Evolutionary conservation across 64 coral and sea anemone species (phyloP), one percentile per base, ranked within the genome.

Genomic region (Stichodactyla mertensii): DNA sequence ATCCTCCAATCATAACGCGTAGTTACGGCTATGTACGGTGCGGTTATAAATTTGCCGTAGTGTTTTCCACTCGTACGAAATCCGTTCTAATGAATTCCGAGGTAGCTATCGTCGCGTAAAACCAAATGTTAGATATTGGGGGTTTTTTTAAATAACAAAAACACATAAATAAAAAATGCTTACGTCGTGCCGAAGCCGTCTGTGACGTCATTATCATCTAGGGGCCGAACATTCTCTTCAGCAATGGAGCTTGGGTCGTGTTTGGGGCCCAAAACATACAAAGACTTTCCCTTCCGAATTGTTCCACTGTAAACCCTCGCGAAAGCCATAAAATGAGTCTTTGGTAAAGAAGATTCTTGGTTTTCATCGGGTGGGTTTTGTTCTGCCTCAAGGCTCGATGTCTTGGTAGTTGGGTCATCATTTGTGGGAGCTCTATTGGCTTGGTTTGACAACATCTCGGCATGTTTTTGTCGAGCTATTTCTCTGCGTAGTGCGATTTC

Each of bases 231-330:
- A 6, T 84, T 7, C 19, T 58, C 54, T 24, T 84, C 82, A 7
- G 12, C 4, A 52, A 84, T 16, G 11, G 89, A 86, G 55, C 71
- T 19, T 85, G 92, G 96, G 77, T 98, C 90, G 83, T 98, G 90
- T 80, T 92, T 98, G 13, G 96, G 96, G 9, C 96, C 96, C 77
- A 98, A 57, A 1, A 98, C 90, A 57, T 94, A 98, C 45, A 98
- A 70, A 54, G 23, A 66, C 55, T 98, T 93, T 7, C 92, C 96
- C 64, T 92, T 98, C 55, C 57, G 92, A 55, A 98, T 78, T 45
- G 85, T 85, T 51, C 96, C 96, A 55, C 96, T 98, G 61, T 95
- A 98, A 19, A 98, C 96, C 2, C 96, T 86, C 15, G 96, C 96
- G 24, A 98, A 98, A 1, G 96, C 96, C 53, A 98, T 64, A 89